A percentile compares a stretch with the other conserved stretches of the same genome.
Evolutionary conservation across 2,113 vertebrate species (phyloP).

Genomic region (Leucoraja erinaceus): DNA sequence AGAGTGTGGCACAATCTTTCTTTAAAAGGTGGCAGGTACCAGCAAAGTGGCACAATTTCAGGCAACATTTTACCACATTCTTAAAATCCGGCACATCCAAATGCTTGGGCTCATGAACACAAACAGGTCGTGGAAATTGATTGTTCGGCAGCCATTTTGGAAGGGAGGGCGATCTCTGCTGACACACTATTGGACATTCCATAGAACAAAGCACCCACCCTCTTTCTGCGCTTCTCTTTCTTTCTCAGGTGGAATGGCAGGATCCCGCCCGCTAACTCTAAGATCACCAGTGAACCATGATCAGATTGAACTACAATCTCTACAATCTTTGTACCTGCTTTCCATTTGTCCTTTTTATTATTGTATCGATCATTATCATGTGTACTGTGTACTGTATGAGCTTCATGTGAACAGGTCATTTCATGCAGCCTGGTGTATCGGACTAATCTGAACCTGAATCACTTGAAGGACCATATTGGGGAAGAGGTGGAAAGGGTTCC

Average conservation of each 20-base stretch:
- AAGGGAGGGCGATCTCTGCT: neutral
- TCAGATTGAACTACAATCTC: too few species aligned
- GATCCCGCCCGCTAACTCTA: neutral
- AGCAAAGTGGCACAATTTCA: constrained; percentile 30
- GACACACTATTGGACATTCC: too few species aligned
- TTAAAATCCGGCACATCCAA: constrained; percentile 33
- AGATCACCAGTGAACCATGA: neutral
- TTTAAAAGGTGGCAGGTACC: constrained; percentile 22
- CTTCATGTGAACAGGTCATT: too few species aligned
- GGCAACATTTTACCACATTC: constrained; percentile 37
- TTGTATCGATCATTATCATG: too few species aligned
- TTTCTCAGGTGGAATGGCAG: neutral
- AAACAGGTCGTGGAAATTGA: neutral
- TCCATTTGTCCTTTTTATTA: too few species aligned
- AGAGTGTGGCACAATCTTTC: constrained; percentile 32
- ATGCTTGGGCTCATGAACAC: constrained; percentile 9
- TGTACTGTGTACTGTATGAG: too few species aligned
- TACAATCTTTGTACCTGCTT: too few species aligned
- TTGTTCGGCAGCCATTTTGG: neutral
- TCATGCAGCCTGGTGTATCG: too few species aligned
- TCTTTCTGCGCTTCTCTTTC: neutral
- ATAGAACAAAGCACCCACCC: neutral
- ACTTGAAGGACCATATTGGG: neutral
- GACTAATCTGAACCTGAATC: too few species aligned
- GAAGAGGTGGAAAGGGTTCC: neutral